These are phyloP conservation scores for Steromphala cineraria DNA, from an alignment of 2,888 invertebrate genomes.

Conservation along the genomic window DNA sequence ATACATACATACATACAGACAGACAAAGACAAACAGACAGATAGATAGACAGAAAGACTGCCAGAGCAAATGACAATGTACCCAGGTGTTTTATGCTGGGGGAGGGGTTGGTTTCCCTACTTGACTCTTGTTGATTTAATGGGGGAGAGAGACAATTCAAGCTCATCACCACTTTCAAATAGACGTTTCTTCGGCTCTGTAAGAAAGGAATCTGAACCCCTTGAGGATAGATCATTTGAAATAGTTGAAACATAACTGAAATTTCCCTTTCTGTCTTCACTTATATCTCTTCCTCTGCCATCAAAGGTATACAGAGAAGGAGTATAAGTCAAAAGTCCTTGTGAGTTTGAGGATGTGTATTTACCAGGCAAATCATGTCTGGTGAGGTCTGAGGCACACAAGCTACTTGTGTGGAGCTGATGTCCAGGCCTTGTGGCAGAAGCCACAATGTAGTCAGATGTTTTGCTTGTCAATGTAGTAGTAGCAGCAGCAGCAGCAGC, in stretches of 20 bases:
- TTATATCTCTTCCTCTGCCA: not conserved
- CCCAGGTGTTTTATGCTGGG: too few relatives aligned
- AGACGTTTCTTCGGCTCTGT: conserved; percentile 65
- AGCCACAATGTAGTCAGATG: too few relatives aligned
- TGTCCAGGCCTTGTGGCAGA: too few relatives aligned
- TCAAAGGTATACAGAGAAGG: not conserved
- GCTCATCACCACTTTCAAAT: conserved; percentile 58
- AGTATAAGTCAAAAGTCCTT: not conserved
- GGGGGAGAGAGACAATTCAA: conserved; percentile 56
- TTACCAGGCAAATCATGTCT: not conserved
- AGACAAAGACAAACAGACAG: too few relatives aligned
- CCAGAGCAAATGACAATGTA: too few relatives aligned
- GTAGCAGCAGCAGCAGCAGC: not conserved
- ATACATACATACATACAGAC: too few relatives aligned
- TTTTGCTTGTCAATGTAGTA: not conserved
- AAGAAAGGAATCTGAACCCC: conserved; percentile 49
- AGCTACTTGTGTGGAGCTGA: not conserved
- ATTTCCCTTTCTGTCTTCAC: conserved; percentile 34
- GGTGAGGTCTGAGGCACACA: not conserved
- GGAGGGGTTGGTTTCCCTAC: not conserved
- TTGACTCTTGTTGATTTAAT: conserved; percentile 53
- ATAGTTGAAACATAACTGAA: conserved; percentile 62
- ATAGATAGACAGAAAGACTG: too few relatives aligned
- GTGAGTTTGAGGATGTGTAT: not conserved
- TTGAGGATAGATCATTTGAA: conserved; percentile 37